phyloP scores from a whole-genome alignment of 2,113 vertebrate species.

The Microcebus griseorufus region DNA sequence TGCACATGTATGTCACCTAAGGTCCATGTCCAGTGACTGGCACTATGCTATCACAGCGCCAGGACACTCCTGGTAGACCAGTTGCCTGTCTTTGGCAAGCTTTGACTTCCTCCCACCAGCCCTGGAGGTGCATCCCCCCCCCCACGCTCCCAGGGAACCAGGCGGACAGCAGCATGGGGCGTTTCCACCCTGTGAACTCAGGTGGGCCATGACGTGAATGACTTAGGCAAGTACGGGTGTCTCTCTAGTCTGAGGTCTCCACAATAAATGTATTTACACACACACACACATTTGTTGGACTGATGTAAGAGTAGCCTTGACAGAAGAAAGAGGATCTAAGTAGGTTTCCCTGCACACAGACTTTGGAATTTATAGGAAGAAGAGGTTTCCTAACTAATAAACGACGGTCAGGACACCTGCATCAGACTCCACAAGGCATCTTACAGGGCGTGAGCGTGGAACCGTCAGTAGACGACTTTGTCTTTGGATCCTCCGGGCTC shows the following conservation, averaged over 20 bases:
- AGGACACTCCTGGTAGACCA: neutral
- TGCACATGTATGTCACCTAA: accelerated
- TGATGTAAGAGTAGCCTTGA: neutral
- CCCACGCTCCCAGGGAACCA: neutral
- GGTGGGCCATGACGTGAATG: too few species aligned
- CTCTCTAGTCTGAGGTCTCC: too few species aligned
- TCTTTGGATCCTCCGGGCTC: accelerated
- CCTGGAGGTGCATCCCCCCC: neutral
- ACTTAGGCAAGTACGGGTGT: neutral
- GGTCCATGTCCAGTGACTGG: neutral
- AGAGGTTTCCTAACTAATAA: neutral
- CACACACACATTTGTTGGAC: too few species aligned
- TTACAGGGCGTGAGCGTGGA: accelerated
- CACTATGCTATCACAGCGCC: accelerated
- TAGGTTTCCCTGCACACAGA: neutral
- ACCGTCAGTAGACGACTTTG: accelerated
- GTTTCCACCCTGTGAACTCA: neutral
- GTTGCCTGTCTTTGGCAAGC: neutral
- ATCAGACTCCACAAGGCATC: neutral
- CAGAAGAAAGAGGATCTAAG: neutral
- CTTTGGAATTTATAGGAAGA: neutral
- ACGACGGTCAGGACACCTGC: neutral
- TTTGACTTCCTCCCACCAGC: too few species aligned
- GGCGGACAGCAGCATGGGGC: accelerated
- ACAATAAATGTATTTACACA: accelerated